phyloP scores from a whole-genome alignment of 2,888 invertebrate species.

The Hyposoter dolosus region DNA sequence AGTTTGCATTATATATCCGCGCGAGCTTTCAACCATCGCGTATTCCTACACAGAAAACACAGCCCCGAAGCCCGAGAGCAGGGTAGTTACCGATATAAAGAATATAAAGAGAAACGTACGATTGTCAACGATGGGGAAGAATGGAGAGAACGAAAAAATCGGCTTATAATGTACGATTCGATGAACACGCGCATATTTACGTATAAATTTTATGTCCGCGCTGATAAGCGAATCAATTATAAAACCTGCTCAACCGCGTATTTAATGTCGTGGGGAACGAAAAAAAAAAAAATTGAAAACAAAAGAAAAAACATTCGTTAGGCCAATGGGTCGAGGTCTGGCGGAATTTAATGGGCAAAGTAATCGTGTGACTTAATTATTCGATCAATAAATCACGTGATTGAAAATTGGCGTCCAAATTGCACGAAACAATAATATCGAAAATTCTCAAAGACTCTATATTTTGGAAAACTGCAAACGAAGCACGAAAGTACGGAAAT shows the following conservation, averaged over 20 bases:
- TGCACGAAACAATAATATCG: too few species aligned
- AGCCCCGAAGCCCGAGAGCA: not conserved
- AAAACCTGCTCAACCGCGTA: not conserved
- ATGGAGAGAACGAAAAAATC: not conserved
- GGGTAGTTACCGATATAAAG: conserved; percentile 17
- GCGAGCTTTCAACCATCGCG: not conserved
- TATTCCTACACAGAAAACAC: too few species aligned
- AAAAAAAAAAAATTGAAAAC: not conserved
- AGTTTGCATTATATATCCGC: conserved; percentile 31
- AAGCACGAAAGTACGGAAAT: too few species aligned
- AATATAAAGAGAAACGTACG: not conserved
- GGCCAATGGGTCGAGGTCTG: not conserved
- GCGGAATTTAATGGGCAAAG: not conserved
- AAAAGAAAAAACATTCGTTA: not conserved
- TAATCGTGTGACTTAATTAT: not conserved
- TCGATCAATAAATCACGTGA: too few species aligned
- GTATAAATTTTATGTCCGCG: not conserved
- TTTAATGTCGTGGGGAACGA: not conserved
- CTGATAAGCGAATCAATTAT: not conserved
- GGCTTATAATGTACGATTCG: conserved; percentile 2
- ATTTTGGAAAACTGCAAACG: too few species aligned
- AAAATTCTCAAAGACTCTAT: too few species aligned
- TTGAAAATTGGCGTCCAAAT: too few species aligned
- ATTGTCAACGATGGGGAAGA: not conserved
- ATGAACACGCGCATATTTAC: not conserved